Conservation (phyloP, 2,797 vertebrate species). For the Premnoplex brunnescens region DNA sequence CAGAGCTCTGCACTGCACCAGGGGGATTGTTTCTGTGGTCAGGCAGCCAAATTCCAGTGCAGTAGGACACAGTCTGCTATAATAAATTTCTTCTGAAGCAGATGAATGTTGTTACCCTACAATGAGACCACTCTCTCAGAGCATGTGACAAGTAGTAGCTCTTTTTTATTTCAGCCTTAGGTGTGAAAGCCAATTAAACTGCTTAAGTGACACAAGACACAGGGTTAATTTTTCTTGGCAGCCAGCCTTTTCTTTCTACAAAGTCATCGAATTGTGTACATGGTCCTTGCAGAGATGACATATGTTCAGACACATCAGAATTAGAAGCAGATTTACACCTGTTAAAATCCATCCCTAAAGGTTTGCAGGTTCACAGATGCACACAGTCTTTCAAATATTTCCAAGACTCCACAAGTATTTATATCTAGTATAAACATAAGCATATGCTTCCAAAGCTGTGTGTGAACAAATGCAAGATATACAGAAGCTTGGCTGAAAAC, state of each 20-base stretch:
- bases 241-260: not conserved
- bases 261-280: not conserved
- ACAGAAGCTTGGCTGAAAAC: not conserved
- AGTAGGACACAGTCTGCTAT: not conserved
- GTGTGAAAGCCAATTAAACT: slow-evolving; percentile 33
- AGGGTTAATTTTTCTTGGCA: slow-evolving; percentile 29
- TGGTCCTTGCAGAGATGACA: not conserved
- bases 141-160: slow-evolving; percentile 5
- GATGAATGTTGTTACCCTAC: not conserved
- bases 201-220: slow-evolving; percentile 12
- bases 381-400: not conserved
- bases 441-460: slow-evolving; percentile 32
- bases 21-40: not conserved
- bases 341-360: slow-evolving; percentile 6
- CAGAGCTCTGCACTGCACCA: not conserved
- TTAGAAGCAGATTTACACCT: not conserved
- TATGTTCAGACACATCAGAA: not conserved
- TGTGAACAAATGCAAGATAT: not conserved
- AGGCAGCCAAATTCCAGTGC: not conserved
- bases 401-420: not conserved
- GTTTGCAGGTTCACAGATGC: not conserved
- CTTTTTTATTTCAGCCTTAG: slow-evolving; percentile 16
- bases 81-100: not conserved
- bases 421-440: not conserved
- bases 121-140: not conserved